These are phyloP conservation scores for Aurelia aurita DNA, from an alignment of 30 jellyfish, hydroid and myxozoan species.

Conservation along the genomic window DNA sequence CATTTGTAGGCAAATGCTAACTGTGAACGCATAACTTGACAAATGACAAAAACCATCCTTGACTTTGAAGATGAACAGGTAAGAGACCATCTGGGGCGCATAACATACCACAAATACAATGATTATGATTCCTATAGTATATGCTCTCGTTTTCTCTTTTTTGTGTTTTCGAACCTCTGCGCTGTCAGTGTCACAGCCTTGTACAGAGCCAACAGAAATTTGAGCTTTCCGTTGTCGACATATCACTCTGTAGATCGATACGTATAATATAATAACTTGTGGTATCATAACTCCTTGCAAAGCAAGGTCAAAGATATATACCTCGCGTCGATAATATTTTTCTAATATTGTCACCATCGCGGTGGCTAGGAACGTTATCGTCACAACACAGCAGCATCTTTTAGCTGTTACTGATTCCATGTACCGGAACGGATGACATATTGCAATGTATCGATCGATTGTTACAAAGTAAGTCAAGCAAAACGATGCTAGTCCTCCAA, in stretches of 20 bases:
- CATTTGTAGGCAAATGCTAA: too few relatives aligned
- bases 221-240: conserved; percentile 3
- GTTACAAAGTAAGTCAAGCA: neutral
- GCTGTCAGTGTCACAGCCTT: neutral
- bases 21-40: too few relatives aligned
- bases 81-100: neutral
- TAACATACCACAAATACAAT: conserved; percentile 3
- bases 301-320: neutral
- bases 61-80: too few relatives aligned
- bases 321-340: neutral
- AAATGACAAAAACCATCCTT: too few relatives aligned
- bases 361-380: neutral
- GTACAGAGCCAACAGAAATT: neutral
- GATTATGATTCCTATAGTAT: conserved; percentile 15
- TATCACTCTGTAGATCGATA: neutral
- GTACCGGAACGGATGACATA: conserved; percentile 14
- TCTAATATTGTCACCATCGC: neutral
- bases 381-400: neutral
- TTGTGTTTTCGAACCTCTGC: neutral
- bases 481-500: neutral
- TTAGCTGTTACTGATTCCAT: neutral
- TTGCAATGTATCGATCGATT: conserved; percentile 21
- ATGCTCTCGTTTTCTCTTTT: conserved; percentile 7
- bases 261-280: neutral
- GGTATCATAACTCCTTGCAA: neutral